Evolutionary conservation across 2,797 vertebrate species (phyloP).

Genomic region (Smutsia gigantea): DNA sequence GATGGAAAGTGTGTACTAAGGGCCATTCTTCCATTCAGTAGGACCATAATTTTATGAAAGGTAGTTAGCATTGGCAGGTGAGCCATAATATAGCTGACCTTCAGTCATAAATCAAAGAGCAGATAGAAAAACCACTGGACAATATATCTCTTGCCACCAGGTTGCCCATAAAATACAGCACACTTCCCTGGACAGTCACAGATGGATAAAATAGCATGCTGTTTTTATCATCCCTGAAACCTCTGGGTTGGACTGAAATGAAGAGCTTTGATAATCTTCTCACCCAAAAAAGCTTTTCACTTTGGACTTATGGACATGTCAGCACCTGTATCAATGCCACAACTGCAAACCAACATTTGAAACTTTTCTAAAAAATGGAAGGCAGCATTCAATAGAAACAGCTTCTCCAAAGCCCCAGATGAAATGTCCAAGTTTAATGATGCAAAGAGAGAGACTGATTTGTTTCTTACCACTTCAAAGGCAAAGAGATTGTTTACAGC

Average conservation of each 20-base stretch:
- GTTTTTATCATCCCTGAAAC: slow-evolving; percentile 47
- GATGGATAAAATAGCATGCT: slow-evolving; percentile 56
- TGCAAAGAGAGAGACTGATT: slow-evolving; percentile 49
- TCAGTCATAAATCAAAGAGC: slow-evolving; percentile 72
- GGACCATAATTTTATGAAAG: slow-evolving; percentile 71
- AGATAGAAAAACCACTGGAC: slow-evolving; percentile 67
- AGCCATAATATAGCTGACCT: slow-evolving; percentile 77
- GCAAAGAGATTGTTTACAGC: slow-evolving; percentile 50
- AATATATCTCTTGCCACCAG: slow-evolving; percentile 64
- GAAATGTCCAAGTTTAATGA: slow-evolving; percentile 59
- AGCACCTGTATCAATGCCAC: background rate
- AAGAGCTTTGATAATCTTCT: slow-evolving; percentile 71
- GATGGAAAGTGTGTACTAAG: slow-evolving; percentile 65
- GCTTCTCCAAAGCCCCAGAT: slow-evolving; percentile 35
- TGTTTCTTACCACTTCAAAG: slow-evolving; percentile 42
- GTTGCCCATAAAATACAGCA: slow-evolving; percentile 69
- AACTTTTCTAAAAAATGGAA: slow-evolving; percentile 30
- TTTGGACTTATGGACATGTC: slow-evolving; percentile 41
- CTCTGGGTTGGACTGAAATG: slow-evolving; percentile 47
- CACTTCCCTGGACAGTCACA: background rate
- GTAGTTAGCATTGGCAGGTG: slow-evolving; percentile 67
- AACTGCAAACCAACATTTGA: background rate
- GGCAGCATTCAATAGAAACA: slow-evolving; percentile 21
- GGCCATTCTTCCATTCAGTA: slow-evolving; percentile 48
- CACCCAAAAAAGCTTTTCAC: slow-evolving; percentile 53